Evolutionary conservation across 2,797 vertebrate genomes (phyloP).

Genomic region (Myripristis murdjan): DNA sequence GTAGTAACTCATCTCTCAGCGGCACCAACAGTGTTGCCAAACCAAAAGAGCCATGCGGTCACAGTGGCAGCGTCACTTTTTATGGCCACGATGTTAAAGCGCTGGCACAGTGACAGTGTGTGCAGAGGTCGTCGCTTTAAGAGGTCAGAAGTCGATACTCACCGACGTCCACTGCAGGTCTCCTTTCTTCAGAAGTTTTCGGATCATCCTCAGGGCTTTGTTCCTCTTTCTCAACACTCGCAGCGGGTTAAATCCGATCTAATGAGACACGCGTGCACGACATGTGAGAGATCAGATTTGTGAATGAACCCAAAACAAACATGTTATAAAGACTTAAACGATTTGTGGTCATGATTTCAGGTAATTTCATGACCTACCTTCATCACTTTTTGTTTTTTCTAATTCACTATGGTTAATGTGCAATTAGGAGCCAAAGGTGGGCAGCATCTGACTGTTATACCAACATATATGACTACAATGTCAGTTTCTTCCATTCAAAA

Average conservation of each 20-base stretch:
- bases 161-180: constrained; percentile 89
- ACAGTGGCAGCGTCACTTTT: background rate
- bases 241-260: constrained; percentile 93
- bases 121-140: background rate
- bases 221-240: constrained; percentile 94
- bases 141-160: constrained; percentile 60
- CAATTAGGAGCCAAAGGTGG: background rate
- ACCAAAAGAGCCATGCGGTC: background rate
- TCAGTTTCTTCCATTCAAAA: too few species aligned
- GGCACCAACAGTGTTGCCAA: background rate
- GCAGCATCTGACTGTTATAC: too few species aligned
- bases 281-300: background rate
- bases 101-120: background rate
- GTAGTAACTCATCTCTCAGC: background rate
- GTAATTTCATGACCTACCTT: background rate
- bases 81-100: constrained; percentile 17
- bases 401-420: background rate
- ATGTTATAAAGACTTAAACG: too few species aligned
- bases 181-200: constrained; percentile 89
- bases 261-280: constrained; percentile 34
- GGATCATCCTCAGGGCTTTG: constrained; percentile 92
- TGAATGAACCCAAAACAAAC: too few species aligned
- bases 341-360: background rate
- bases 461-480: too few species aligned
- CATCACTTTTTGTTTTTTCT: background rate